These are phyloP conservation scores for Nixonia krombeini DNA, from an alignment of 1,140 invertebrate species.

Conservation along the genomic window DNA sequence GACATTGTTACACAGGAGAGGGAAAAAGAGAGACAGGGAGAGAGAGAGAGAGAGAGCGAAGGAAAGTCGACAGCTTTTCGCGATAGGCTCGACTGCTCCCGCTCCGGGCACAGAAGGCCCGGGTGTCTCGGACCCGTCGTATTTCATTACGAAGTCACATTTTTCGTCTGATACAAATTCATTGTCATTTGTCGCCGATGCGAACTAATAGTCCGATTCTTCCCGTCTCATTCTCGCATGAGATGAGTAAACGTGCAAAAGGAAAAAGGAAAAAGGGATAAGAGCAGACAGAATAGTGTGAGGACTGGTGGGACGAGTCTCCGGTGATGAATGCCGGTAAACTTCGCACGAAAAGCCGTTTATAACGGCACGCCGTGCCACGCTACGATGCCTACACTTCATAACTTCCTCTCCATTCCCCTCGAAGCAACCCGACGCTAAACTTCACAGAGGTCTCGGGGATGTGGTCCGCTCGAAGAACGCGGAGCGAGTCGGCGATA, in stretches of 20 bases:
- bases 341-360: constrained; percentile 66
- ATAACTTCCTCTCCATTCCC: constrained; percentile 59
- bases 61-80: constrained; percentile 25
- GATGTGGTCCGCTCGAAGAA: constrained; percentile 37
- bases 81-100: too few relatives aligned
- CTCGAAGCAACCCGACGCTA: constrained; percentile 39
- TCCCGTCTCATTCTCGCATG: constrained; percentile 15
- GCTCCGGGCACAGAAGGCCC: too few relatives aligned
- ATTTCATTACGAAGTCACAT: too few relatives aligned
- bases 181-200: background rate
- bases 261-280: constrained; percentile 6
- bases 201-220: constrained; percentile 2
- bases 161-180: too few relatives aligned
- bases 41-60: too few relatives aligned
- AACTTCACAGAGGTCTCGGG: constrained; percentile 40
- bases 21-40: too few relatives aligned
- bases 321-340: constrained; percentile 64
- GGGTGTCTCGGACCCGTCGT: too few relatives aligned
- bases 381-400: constrained; percentile 61
- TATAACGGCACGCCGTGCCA: constrained; percentile 62
- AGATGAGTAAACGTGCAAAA: constrained; percentile 20
- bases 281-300: constrained; percentile 8
- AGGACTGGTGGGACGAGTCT: constrained; percentile 40
- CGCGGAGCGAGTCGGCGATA: constrained; percentile 36
- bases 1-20: constrained; percentile 39